A percentile compares a stretch with the other conserved stretches of the same genome.
phyloP scores from a whole-genome alignment of 2,888 invertebrate species.

The Aleiodes alternator region DNA sequence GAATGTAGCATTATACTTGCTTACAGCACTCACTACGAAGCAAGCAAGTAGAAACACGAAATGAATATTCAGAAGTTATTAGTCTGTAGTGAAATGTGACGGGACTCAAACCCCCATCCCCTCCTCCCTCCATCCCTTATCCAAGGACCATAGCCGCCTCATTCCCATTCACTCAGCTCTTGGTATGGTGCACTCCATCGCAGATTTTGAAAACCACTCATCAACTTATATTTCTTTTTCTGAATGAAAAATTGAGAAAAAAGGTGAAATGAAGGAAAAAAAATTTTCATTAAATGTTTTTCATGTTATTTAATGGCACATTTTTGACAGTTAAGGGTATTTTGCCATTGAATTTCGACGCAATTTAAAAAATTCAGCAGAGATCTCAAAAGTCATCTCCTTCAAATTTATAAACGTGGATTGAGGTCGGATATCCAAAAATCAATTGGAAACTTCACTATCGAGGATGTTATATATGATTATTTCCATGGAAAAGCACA shows the following conservation, averaged over 20 bases:
- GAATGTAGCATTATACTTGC: constrained; percentile 72
- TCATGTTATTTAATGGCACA: too few relatives aligned
- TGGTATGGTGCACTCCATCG: constrained; percentile 11
- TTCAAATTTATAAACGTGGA: too few relatives aligned
- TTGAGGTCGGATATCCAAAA: too few relatives aligned
- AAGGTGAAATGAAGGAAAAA: background rate
- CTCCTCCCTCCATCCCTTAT: constrained; percentile 25
- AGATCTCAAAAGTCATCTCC: too few relatives aligned
- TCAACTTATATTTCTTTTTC: constrained; percentile 8
- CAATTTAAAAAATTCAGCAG: too few relatives aligned
- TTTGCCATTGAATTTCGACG: too few relatives aligned
- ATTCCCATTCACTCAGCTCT: constrained; percentile 9
- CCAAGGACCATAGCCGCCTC: constrained; percentile 48
- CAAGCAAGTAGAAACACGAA: constrained; percentile 75
- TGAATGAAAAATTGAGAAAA: background rate
- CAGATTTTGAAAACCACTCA: constrained; percentile 35
- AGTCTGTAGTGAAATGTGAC: constrained; percentile 76
- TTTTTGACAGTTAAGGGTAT: too few relatives aligned
- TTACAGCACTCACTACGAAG: constrained; percentile 61
- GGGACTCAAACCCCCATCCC: constrained; percentile 60
- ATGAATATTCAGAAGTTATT: constrained; percentile 76
- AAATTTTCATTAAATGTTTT: too few relatives aligned
- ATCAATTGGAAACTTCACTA: too few relatives aligned
- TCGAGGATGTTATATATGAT: too few relatives aligned
- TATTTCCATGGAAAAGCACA: too few relatives aligned